phyloP scores from a whole-genome alignment of 2,797 vertebrate species.

The Scomberomorus guttatus region DNA sequence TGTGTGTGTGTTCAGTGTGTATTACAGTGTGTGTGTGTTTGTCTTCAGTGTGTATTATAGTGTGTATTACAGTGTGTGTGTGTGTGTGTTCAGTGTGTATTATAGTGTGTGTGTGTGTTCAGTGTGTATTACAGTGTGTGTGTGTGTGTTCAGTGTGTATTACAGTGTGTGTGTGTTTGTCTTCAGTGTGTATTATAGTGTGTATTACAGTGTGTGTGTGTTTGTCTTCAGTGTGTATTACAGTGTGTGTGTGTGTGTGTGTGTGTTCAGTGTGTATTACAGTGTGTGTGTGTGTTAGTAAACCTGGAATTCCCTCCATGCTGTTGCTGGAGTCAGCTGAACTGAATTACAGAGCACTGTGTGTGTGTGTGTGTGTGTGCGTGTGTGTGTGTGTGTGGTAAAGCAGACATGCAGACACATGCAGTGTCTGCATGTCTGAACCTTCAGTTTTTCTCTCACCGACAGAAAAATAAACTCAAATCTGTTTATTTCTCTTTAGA shows the following conservation, averaged over 20 bases:
- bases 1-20: neutral
- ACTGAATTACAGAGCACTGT: neutral
- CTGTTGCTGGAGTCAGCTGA: conserved; percentile 26
- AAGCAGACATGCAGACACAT: conserved; percentile 28
- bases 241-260: neutral
- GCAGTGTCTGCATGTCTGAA: neutral
- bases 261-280: no score
- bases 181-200: neutral
- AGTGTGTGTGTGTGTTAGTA: neutral
- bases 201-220: neutral
- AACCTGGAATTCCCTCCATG: conserved; percentile 4
- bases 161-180: neutral
- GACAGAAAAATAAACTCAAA: no score
- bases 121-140: no score
- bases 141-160: no score
- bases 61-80: no score
- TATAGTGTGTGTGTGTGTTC: no score
- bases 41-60: no score
- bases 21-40: no score
- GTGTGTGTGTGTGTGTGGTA: neutral
- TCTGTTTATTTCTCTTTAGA: no score
- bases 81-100: no score
- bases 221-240: neutral
- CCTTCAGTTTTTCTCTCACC: neutral
- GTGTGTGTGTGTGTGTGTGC: conserved; percentile 7